Evolutionary conservation across 2,888 invertebrate species (phyloP).

Genomic region (Cryptus viduatorius): DNA sequence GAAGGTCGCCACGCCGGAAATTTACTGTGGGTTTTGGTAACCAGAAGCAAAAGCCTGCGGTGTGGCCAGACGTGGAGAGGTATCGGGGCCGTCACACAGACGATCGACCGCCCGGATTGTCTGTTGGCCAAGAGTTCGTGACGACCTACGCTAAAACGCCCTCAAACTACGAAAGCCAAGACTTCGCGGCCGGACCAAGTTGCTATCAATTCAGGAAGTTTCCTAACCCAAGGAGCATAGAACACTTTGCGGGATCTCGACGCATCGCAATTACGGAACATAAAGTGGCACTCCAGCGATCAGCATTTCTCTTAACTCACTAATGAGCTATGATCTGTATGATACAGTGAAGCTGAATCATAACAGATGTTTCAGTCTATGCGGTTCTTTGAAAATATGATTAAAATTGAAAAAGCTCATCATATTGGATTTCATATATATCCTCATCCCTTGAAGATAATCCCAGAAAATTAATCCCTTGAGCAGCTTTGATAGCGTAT

Average conservation of each 20-base stretch:
- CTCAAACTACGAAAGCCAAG: constrained; percentile 29
- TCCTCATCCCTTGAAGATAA: too few relatives aligned
- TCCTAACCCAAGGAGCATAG: constrained; percentile 14
- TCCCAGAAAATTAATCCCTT: too few relatives aligned
- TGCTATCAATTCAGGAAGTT: constrained; percentile 54
- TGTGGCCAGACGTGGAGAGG: constrained; percentile 11
- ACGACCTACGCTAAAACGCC: constrained; percentile 14
- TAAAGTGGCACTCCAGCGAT: not conserved
- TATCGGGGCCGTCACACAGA: constrained; percentile 9
- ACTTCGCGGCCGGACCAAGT: constrained; percentile 45
- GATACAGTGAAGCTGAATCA: not conserved
- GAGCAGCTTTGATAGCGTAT: too few relatives aligned
- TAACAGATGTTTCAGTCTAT: not conserved
- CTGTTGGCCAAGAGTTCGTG: constrained; percentile 37
- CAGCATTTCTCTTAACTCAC: constrained; percentile 1
- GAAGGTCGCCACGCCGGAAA: constrained; percentile 37
- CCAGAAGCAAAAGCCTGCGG: constrained; percentile 35
- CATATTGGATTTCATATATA: too few relatives aligned
- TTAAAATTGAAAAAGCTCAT: too few relatives aligned
- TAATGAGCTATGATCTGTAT: not conserved
- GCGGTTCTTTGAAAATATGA: not conserved
- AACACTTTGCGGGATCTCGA: constrained; percentile 33
- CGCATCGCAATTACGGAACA: constrained; percentile 38
- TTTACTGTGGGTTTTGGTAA: constrained; percentile 33
- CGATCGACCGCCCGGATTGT: constrained; percentile 46